Evolutionary conservation across 30 jellyfish, hydroid and myxozoan genomes (phyloP).

Genomic region (Catostylus mosaicus): DNA sequence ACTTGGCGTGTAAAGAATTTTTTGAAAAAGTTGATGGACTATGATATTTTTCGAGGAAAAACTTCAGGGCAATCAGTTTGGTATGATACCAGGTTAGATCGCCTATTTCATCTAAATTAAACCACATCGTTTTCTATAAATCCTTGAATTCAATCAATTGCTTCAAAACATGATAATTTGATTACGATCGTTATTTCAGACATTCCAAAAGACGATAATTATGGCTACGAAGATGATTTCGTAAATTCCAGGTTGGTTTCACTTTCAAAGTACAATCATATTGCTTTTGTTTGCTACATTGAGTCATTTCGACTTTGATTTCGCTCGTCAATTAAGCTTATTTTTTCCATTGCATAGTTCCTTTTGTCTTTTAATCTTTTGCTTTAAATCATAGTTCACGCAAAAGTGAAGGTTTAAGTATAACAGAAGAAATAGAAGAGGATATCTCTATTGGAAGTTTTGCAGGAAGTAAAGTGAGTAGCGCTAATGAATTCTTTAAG

Average conservation of each 20-base stretch:
- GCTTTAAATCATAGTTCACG: constrained; percentile 64
- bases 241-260: constrained; percentile 50
- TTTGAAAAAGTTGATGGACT: too few relatives aligned
- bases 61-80: too few relatives aligned
- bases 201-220: constrained; percentile 77
- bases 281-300: too few relatives aligned
- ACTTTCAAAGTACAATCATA: too few relatives aligned
- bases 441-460: constrained; percentile 96
- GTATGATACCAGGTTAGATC: too few relatives aligned
- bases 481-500: background rate
- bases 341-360: too few relatives aligned
- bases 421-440: constrained; percentile 97
- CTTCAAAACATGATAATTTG: background rate
- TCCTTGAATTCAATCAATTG: background rate
- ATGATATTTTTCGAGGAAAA: too few relatives aligned
- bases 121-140: background rate
- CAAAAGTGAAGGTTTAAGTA: constrained; percentile 90
- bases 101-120: background rate
- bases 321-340: too few relatives aligned
- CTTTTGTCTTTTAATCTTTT: background rate
- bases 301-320: too few relatives aligned
- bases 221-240: constrained; percentile 84
- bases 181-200: constrained; percentile 21
- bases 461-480: constrained; percentile 93
- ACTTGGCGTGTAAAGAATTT: too few relatives aligned